phyloP scores from a whole-genome alignment of 2,113 vertebrate genomes.

The Mus spicilegus region DNA sequence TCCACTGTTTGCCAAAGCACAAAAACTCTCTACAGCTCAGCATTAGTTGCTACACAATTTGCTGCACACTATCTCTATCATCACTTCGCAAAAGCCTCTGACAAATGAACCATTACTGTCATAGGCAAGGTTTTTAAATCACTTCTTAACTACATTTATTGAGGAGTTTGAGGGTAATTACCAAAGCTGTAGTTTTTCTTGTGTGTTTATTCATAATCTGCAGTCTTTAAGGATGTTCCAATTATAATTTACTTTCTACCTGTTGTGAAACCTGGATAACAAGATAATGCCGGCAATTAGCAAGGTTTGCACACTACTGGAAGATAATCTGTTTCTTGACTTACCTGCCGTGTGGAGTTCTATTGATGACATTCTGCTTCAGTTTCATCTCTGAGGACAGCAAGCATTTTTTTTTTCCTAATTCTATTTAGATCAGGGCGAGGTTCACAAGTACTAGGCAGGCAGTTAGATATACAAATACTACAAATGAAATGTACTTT shows the following conservation, averaged over 20 bases:
- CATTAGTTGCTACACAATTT: conserved; percentile 75
- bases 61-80: conserved; percentile 73
- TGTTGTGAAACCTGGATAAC: conserved; percentile 81
- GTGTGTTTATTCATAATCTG: conserved; percentile 79
- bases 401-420: conserved; percentile 37
- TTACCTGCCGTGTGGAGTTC: conserved; percentile 58
- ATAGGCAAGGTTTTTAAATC: conserved; percentile 81
- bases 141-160: conserved; percentile 79
- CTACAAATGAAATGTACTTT: not conserved
- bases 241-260: conserved; percentile 81
- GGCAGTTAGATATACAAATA: not conserved
- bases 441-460: conserved; percentile 69
- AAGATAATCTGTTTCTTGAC: conserved; percentile 75
- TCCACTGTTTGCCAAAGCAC: conserved; percentile 35
- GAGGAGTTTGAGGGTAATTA: conserved; percentile 81
- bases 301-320: conserved; percentile 75
- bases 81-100: conserved; percentile 77
- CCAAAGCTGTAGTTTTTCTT: conserved; percentile 70
- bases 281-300: conserved; percentile 85
- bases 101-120: conserved; percentile 81
- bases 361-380: conserved; percentile 62
- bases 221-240: conserved; percentile 77
- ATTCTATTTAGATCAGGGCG: conserved; percentile 60
- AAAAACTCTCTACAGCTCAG: conserved; percentile 53
- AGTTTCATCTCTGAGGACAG: conserved; percentile 53